Evolutionary conservation across 2,888 invertebrate genomes (phyloP).

Genomic region (Nomada flava): DNA sequence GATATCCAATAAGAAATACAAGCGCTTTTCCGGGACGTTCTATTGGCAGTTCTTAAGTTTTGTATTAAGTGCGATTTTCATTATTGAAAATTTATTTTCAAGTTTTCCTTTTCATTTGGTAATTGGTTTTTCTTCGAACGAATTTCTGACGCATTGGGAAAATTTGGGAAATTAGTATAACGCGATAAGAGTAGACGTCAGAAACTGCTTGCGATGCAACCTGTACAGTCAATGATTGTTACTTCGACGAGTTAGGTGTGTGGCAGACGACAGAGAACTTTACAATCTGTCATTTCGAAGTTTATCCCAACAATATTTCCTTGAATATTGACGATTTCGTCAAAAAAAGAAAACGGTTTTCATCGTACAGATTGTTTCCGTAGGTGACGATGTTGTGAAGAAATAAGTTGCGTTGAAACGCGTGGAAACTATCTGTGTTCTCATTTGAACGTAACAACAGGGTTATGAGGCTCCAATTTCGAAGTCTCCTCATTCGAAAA

Average conservation of each 20-base stretch:
- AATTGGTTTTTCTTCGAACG: slow-evolving; percentile 5
- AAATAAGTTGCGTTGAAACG: slow-evolving; percentile 27
- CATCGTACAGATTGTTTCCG: background rate
- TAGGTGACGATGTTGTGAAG: slow-evolving; percentile 21
- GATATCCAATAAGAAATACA: slow-evolving; percentile 37
- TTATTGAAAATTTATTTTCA: slow-evolving; percentile 34
- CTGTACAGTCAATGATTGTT: slow-evolving; percentile 16
- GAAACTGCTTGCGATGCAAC: slow-evolving; percentile 12
- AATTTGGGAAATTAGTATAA: slow-evolving; percentile 1
- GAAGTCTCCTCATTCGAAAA: slow-evolving; percentile 62
- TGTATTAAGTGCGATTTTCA: slow-evolving; percentile 49
- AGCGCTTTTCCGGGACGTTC: background rate
- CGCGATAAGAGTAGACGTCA: background rate
- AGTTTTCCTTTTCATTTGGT: slow-evolving; percentile 15
- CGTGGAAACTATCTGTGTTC: slow-evolving; percentile 42
- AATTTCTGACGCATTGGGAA: slow-evolving; percentile 4
- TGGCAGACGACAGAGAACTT: slow-evolving; percentile 52
- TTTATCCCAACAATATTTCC: slow-evolving; percentile 31
- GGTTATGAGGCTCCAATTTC: slow-evolving; percentile 80
- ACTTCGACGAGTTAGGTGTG: slow-evolving; percentile 7
- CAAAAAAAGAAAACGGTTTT: background rate
- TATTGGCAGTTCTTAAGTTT: slow-evolving; percentile 27
- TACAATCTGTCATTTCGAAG: slow-evolving; percentile 39
- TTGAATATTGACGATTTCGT: slow-evolving; percentile 1
- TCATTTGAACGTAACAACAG: slow-evolving; percentile 47